These are phyloP conservation scores for Lithophane leautieri DNA, from an alignment of 2,888 invertebrate species.

Conservation along the genomic window DNA sequence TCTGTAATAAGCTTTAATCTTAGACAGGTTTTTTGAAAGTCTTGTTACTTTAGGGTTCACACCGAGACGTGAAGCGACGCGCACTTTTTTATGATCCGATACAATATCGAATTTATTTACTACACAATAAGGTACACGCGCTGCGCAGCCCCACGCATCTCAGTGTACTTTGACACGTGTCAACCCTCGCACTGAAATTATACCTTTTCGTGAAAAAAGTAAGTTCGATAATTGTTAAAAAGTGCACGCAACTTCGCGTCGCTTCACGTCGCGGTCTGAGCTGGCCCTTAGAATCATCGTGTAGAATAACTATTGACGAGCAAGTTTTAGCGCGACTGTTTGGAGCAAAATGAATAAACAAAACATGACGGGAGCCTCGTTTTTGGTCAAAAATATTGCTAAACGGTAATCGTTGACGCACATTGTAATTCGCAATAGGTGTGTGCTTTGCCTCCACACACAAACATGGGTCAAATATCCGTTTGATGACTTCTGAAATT, in stretches of 20 bases:
- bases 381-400: background rate
- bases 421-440: background rate
- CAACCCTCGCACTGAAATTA: no score
- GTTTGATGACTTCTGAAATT: background rate
- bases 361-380: background rate
- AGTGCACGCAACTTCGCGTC: no score
- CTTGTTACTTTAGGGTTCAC: background rate
- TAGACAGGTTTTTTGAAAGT: background rate
- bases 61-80: no score
- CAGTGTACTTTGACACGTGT: no score
- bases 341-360: background rate
- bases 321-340: background rate
- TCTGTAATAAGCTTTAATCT: constrained; percentile 88
- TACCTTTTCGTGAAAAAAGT: no score
- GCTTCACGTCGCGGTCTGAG: no score
- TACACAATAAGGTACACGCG: no score
- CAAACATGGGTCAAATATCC: background rate
- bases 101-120: no score
- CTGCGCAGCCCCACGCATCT: no score
- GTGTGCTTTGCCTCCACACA: background rate
- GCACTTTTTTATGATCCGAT: no score
- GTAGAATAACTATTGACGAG: background rate
- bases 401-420: background rate
- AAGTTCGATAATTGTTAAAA: no score
- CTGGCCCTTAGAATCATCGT: no score